Base-by-base conservation (phyloP, 2,888 invertebrate species). In the Anoncus sp. region DNA sequence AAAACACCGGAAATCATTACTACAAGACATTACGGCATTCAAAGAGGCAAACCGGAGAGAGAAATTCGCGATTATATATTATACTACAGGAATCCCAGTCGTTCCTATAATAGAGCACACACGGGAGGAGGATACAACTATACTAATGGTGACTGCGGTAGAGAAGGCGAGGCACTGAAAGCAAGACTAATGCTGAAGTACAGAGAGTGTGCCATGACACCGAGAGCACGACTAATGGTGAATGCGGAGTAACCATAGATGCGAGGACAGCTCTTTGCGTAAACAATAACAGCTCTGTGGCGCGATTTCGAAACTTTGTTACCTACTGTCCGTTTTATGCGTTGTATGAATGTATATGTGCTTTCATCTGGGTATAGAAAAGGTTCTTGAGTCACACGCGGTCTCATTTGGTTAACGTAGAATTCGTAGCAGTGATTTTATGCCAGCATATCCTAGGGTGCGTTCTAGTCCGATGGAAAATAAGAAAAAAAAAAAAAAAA, bases 281-380 rank as follows among this genome's bases (percentile, higher is more conserved):
- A 73, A 77, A 77, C 77, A 73, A 73, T 73, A 72, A 77, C 73
- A 69, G 67, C 69, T 73, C 57, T 77, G 73, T 63, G 45, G 49
- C 53, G 51, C 24, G 49, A 43, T 16, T 69, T 55, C 10, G 35
- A 31, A 77, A 49, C 51, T 72, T 18, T 35, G 49, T 63, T 73
- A 40, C 55, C 40, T 59, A 53, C 22, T 31, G 31, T 57, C 38
- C 12, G 5, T 49, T 60, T 40, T 20, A 27, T n/a, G n/a, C 18
- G 35, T 35, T 24, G 35, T 53, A n/a, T 66, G n/a, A 40, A 35
- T 10, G 22, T 10, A 14, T 14, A 24, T 31, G 10, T 16, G 43
- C 22, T 24, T 59, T 22, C 22, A 38, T 40, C 43, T 24, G n/a
- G 24, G 22, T 22, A 60, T 4, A 62, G 47, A 62, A 59, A 59